Conservation (phyloP, 2,113 vertebrate species). For the Anguilla japonica region DNA sequence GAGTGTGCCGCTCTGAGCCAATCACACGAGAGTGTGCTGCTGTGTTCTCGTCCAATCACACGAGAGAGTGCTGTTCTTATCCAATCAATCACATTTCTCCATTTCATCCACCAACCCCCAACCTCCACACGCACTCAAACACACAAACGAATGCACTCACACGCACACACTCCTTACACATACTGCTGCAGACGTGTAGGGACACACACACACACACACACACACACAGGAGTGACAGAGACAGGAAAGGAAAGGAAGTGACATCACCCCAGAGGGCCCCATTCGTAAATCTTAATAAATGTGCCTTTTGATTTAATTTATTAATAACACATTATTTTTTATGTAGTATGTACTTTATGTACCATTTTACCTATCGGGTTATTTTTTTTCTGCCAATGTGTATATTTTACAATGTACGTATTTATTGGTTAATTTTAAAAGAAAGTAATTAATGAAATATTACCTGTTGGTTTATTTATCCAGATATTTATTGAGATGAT, state of each 20-base stretch:
- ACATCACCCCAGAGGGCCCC: conserved; percentile 62
- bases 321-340: conserved; percentile 72
- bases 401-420: conserved; percentile 76
- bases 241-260: conserved; percentile 43
- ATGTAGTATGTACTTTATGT: conserved; percentile 73
- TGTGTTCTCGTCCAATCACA: neutral
- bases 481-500: conserved; percentile 78
- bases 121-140: neutral
- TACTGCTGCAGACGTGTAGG: neutral
- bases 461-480: conserved; percentile 79
- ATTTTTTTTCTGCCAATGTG: conserved; percentile 72
- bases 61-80: neutral
- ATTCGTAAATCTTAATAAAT: conserved; percentile 80
- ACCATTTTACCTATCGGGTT: conserved; percentile 60
- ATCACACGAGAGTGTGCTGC: neutral
- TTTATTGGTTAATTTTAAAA: conserved; percentile 63
- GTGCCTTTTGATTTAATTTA: conserved; percentile 80
- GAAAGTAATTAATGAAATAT: conserved; percentile 75
- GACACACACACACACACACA: conserved; percentile 41
- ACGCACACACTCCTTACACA: neutral
- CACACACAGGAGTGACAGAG: conserved; percentile 46
- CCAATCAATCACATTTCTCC: neutral
- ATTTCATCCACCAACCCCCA: neutral
- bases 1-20: neutral
- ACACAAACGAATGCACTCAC: neutral